Conservation (phyloP, 2,797 vertebrate species). For the Tamandua tetradactyla region DNA sequence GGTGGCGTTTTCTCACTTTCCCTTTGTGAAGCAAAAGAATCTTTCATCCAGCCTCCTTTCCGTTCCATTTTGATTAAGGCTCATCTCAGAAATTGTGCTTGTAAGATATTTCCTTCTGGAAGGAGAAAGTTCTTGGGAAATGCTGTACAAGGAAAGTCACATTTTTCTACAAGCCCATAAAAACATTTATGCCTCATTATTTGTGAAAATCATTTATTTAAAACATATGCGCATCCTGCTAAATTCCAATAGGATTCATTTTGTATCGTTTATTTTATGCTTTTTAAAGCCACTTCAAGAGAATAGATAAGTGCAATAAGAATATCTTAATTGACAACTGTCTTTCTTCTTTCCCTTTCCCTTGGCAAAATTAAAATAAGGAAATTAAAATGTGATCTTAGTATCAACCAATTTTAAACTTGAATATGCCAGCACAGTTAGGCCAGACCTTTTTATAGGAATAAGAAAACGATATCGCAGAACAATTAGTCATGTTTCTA, state of each 20-base stretch:
- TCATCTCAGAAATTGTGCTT: background rate
- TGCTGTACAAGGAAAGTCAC: background rate
- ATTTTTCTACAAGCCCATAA: background rate
- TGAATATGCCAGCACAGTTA: background rate
- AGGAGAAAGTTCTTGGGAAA: background rate
- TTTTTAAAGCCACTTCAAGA: background rate
- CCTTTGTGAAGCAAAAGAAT: background rate
- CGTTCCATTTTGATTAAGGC: background rate
- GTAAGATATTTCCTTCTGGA: background rate
- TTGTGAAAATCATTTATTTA: background rate
- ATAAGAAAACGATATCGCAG: background rate
- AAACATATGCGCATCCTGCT: background rate
- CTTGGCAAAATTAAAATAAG: background rate
- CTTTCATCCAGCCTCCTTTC: background rate
- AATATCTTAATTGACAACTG: background rate
- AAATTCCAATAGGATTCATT: background rate
- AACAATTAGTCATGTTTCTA: background rate
- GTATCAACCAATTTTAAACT: background rate
- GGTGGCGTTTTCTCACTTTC: background rate
- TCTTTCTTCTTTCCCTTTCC: background rate
- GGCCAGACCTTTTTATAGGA: background rate
- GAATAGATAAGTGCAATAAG: background rate
- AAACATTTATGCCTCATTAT: background rate
- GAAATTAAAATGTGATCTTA: background rate
- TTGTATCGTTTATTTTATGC: background rate